Evolutionary conservation across 2,797 vertebrate species (phyloP).

Genomic region (Neopelma chrysocephalum): DNA sequence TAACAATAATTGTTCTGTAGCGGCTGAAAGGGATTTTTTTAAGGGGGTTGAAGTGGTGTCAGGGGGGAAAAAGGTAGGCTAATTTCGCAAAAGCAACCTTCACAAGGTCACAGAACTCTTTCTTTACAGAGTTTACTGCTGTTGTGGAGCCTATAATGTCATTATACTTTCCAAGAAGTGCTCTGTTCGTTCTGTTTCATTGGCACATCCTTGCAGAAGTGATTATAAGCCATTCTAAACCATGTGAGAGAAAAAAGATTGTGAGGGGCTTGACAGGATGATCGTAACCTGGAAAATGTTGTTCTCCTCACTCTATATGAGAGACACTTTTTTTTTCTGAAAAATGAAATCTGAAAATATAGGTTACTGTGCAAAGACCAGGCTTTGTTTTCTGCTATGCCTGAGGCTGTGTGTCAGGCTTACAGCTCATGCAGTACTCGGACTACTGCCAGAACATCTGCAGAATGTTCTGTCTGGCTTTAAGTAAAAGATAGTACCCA

Average conservation of each 20-base stretch:
- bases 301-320: not conserved
- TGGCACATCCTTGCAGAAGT: not conserved
- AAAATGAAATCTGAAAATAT: not conserved
- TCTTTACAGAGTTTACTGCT: not conserved
- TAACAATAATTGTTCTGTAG: not conserved
- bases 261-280: not conserved
- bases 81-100: not conserved
- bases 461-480: not conserved
- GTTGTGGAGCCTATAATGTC: not conserved
- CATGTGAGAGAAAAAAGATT: not conserved
- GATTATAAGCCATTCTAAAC: not conserved
- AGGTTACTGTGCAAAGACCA: not conserved
- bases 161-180: not conserved
- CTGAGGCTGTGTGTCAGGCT: rapidly evolving
- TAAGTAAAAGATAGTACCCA: not conserved
- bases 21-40: rapidly evolving
- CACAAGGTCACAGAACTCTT: not conserved
- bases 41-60: rapidly evolving
- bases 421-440: not conserved
- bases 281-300: not conserved
- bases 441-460: not conserved
- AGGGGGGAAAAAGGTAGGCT: not conserved
- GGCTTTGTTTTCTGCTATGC: not conserved
- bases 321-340: rapidly evolving
- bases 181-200: not conserved